Evolutionary conservation across 1,140 invertebrate genomes (phyloP).

Genomic region (Drosophila lacteicornis): DNA sequence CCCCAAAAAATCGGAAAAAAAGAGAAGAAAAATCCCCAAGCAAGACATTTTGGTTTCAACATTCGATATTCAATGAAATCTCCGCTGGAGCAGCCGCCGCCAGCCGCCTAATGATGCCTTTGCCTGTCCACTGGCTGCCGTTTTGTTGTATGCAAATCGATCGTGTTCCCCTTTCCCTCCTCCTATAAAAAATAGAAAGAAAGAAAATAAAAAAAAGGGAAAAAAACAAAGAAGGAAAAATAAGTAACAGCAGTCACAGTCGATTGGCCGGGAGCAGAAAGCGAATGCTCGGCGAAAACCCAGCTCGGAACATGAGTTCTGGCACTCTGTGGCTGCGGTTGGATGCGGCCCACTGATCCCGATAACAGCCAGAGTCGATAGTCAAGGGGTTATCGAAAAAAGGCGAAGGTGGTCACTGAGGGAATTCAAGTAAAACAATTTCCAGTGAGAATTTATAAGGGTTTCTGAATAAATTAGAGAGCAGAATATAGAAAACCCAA

Average conservation of each 20-base stretch:
- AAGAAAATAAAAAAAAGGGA: slow-evolving; percentile 3
- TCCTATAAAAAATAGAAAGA: not conserved
- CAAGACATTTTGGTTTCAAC: slow-evolving; percentile 11
- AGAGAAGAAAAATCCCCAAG: not conserved
- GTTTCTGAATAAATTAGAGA: not conserved
- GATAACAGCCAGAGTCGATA: slow-evolving; percentile 14
- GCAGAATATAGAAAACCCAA: no score
- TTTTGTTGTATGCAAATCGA: slow-evolving; percentile 57
- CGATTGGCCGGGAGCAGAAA: slow-evolving; percentile 52
- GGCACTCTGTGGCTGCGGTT: slow-evolving; percentile 50
- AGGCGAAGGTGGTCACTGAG: not conserved
- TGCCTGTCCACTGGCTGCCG: slow-evolving; percentile 19
- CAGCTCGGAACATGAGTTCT: slow-evolving; percentile 46
- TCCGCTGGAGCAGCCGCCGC: not conserved
- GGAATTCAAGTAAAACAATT: not conserved
- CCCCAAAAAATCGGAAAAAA: not conserved
- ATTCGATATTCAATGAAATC: slow-evolving; percentile 51
- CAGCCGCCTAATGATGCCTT: slow-evolving; percentile 46
- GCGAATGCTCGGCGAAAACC: slow-evolving; percentile 32
- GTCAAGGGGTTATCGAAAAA: slow-evolving; percentile 30
- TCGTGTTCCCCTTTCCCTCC: slow-evolving; percentile 13
- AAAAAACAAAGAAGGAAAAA: not conserved
- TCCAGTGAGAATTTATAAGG: not conserved
- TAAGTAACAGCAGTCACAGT: slow-evolving; percentile 46
- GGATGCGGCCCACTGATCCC: slow-evolving; percentile 44